Base-by-base conservation (phyloP, 2,888 invertebrate species). In the Psococerastis gibbosa region DNA sequence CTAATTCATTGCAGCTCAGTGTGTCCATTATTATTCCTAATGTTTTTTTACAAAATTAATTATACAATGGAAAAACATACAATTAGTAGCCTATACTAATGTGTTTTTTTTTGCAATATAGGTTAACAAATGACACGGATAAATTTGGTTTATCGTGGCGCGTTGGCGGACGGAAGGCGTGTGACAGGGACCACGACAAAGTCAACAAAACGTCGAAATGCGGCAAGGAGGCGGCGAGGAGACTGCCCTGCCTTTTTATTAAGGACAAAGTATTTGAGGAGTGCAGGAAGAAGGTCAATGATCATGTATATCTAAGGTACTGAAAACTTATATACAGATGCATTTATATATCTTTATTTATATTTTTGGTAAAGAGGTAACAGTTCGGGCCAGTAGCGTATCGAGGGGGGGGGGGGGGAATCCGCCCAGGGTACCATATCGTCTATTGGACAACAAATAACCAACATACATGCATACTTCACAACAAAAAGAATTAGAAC, bases 91-190 rank as follows among this genome's bases (percentile, higher is more conserved):
- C n/a, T n/a, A n/a, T n/a, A n/a, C n/a, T n/a, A n/a, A n/a, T n/a
- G n/a, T n/a, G n/a, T n/a, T n/a, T n/a, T n/a, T n/a, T n/a, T n/a
- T n/a, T n/a, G n/a, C n/a, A n/a, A n/a, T n/a, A n/a, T 32, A 8
- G 31, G 41, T 62, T 76, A 41, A 70, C 80, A 46, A 68, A 68
- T 35, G 81, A 84, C 52, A 63, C 69, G 0, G 64, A 66, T 42
- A 71, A 71, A 43, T 91, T 94, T 55, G 91, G 85, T 2, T 71
- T 78, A 41, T 87, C 91, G 3, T 95, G 94, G 94, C 73, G 84
- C 43, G 82, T 88, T 2, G 91, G 91, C 1, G 80, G 82, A 0
- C 75, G 72, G 47, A 73, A 73, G 45, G 74, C 76, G 3, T 83
- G 84, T 56, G 70, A 73, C 2, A 66, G 73, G 1, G 32, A 45